Percentiles rank a stretch among this genome's conserved stretches.
Evolutionary conservation across 2,888 invertebrate species (phyloP).

Genomic region (Caenorhabditis becei): DNA sequence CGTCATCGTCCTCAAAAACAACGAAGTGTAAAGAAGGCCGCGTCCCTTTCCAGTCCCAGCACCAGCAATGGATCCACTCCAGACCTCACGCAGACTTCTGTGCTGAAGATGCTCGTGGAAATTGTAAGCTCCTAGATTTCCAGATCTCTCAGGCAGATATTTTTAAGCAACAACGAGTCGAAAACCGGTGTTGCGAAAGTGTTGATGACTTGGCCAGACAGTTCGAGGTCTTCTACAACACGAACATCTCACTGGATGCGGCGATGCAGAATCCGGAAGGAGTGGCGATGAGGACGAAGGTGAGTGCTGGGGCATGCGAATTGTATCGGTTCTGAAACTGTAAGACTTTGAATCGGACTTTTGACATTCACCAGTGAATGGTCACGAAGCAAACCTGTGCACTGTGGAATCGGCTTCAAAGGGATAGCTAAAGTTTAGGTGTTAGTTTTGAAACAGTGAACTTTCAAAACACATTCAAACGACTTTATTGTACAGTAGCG

Average conservation of each 20-base stretch:
- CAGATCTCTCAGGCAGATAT: too few relatives aligned
- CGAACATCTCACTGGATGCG: conserved; percentile 61
- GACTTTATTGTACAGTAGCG: too few relatives aligned
- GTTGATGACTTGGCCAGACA: conserved; percentile 51
- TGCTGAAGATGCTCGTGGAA: background rate
- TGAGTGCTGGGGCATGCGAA: too few relatives aligned
- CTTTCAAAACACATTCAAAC: too few relatives aligned
- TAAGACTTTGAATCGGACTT: too few relatives aligned
- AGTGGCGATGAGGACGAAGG: conserved; percentile 63
- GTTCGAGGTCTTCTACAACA: conserved; percentile 61
- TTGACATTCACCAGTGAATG: too few relatives aligned
- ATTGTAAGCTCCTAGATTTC: background rate
- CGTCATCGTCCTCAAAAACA: background rate
- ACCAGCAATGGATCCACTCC: conserved; percentile 34
- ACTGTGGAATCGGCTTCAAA: too few relatives aligned
- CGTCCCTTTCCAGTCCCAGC: conserved; percentile 7
- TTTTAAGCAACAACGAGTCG: conserved; percentile 46
- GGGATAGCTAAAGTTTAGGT: too few relatives aligned
- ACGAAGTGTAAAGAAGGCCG: background rate
- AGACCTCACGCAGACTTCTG: background rate
- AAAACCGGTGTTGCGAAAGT: conserved; percentile 16
- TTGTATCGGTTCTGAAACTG: too few relatives aligned
- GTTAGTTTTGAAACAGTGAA: too few relatives aligned
- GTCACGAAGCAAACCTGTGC: too few relatives aligned
- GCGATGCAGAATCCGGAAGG: conserved; percentile 65